Conservation (phyloP, 2,888 invertebrate genomes). For the Brenthis daphne region DNA sequence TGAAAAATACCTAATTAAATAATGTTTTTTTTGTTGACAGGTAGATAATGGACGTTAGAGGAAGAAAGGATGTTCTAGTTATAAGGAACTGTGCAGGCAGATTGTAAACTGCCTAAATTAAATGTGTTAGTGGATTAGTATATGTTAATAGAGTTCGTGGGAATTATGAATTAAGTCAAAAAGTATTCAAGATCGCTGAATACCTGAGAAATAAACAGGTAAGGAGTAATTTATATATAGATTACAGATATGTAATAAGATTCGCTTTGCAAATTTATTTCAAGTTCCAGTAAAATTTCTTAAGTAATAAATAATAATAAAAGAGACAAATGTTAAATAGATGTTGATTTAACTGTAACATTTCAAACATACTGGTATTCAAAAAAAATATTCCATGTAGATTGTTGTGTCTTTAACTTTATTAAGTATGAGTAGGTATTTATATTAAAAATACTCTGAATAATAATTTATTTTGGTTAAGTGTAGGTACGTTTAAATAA, state of each 20-base stretch:
- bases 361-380: too few species aligned
- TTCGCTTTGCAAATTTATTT: too few species aligned
- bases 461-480: too few species aligned
- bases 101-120: slow-evolving; percentile 56
- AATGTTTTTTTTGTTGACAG: slow-evolving; percentile 54
- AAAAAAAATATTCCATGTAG: too few species aligned
- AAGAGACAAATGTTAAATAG: too few species aligned
- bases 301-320: too few species aligned
- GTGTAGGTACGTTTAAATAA: too few species aligned
- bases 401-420: too few species aligned
- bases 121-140: slow-evolving; percentile 55
- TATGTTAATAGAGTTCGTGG: slow-evolving; percentile 32
- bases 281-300: too few species aligned
- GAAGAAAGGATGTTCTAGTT: slow-evolving; percentile 65
- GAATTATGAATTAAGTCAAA: slow-evolving; percentile 21
- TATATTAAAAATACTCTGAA: too few species aligned
- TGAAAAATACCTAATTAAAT: slow-evolving; percentile 7
- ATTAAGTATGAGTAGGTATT: too few species aligned
- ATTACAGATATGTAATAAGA: background rate
- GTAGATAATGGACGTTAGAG: slow-evolving; percentile 47
- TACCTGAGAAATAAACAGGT: slow-evolving; percentile 13
- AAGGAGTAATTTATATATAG: background rate
- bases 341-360: too few species aligned
- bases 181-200: slow-evolving; percentile 11
- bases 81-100: slow-evolving; percentile 62